Evolutionary conservation across 2,113 vertebrate species (phyloP).

Genomic region (Paracanthobrama guichenoti): DNA sequence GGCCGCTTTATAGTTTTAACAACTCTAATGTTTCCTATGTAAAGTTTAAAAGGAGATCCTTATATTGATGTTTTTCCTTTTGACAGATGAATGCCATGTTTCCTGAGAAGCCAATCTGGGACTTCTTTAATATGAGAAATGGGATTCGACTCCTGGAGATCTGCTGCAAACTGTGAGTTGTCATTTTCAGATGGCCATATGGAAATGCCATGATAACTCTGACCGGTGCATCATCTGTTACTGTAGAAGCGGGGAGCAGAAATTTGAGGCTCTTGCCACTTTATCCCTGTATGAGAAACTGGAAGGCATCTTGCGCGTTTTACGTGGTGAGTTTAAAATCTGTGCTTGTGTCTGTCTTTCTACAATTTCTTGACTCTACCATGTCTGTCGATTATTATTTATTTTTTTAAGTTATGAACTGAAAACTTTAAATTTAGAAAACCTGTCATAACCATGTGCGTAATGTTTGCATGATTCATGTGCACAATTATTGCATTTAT

Average conservation of each 20-base stretch:
- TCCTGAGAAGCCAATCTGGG: constrained; percentile 65
- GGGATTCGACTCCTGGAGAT: constrained; percentile 78
- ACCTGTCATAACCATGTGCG: not conserved
- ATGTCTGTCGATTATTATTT: not conserved
- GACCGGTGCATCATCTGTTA: not conserved
- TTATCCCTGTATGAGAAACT: not conserved
- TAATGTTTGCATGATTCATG: not conserved
- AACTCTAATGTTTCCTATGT: not conserved
- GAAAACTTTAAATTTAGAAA: not conserved
- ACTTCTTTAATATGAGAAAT: constrained; percentile 77
- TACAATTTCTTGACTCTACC: not conserved
- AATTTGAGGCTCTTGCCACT: not conserved
- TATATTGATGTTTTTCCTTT: not conserved
- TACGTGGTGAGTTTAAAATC: constrained; percentile 9
- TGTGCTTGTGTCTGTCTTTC: not conserved
- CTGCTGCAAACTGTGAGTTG: constrained; percentile 83
- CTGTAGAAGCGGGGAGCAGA: not conserved
- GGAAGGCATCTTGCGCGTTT: not conserved
- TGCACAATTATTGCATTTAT: not conserved
- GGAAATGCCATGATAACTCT: not conserved
- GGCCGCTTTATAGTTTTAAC: not conserved
- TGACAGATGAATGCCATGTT: constrained; percentile 80
- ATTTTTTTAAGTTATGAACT: not conserved
- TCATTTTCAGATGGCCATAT: not conserved
- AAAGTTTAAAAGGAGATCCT: not conserved